Evolutionary conservation across 2,888 invertebrate species (phyloP).

Genomic region (Chaetogeoica ovagalla): DNA sequence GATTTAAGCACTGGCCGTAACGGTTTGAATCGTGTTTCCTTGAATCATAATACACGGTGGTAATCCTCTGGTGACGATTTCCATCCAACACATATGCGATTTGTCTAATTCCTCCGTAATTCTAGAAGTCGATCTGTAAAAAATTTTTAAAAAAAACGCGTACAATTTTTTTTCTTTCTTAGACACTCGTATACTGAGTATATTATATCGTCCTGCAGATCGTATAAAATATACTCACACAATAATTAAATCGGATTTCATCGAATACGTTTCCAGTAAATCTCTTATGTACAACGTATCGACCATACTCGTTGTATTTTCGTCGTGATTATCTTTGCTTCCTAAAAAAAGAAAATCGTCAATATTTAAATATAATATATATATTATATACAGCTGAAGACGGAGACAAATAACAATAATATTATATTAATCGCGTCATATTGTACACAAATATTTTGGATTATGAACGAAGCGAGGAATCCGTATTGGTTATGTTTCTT

Average conservation of each 20-base stretch:
- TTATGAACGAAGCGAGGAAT: too few relatives aligned
- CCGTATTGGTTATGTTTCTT: too few relatives aligned
- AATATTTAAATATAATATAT: neutral
- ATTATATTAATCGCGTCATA: too few relatives aligned
- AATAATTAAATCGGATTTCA: constrained; percentile 83
- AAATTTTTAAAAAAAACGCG: neutral
- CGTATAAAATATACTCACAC: constrained; percentile 67
- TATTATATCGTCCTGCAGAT: neutral
- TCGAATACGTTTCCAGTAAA: constrained; percentile 83
- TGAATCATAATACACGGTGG: constrained; percentile 33
- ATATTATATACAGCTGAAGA: neutral
- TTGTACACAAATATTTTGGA: too few relatives aligned
- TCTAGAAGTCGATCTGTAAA: constrained; percentile 12
- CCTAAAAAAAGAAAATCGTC: constrained; percentile 12
- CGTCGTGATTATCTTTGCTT: constrained; percentile 45
- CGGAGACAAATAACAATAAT: neutral
- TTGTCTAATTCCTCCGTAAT: neutral
- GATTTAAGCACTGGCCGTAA: constrained; percentile 35
- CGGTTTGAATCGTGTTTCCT: constrained; percentile 36
- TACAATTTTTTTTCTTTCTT: neutral
- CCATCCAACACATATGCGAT: constrained; percentile 35
- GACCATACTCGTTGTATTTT: constrained; percentile 79
- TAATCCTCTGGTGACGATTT: constrained; percentile 25
- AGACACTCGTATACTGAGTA: neutral
- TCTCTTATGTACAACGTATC: constrained; percentile 89